phyloP scores from a whole-genome alignment of 2,888 invertebrate genomes.

The Leptura quadrifasciata region DNA sequence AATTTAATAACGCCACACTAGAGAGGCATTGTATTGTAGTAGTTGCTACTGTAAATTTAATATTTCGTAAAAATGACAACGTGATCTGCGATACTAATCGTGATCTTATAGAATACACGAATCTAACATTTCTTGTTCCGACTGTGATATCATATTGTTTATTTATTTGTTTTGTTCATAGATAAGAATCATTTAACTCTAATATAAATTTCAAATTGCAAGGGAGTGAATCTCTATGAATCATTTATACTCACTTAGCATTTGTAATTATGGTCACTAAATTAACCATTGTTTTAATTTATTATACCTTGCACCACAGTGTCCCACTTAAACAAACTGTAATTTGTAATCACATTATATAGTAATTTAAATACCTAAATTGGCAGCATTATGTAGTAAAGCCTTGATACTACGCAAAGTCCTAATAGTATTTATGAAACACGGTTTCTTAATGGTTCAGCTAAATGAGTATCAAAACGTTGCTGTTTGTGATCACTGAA shows the following conservation, averaged over 20 bases:
- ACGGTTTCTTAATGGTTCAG: neutral
- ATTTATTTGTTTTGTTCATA: slow-evolving; percentile 62
- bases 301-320: slow-evolving; percentile 15
- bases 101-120: slow-evolving; percentile 64
- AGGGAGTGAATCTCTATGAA: slow-evolving; percentile 43
- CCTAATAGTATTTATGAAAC: neutral
- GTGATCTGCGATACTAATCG: slow-evolving; percentile 64
- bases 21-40: slow-evolving; percentile 41
- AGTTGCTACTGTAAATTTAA: slow-evolving; percentile 60
- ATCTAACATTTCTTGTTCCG: slow-evolving; percentile 64
- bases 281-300: slow-evolving; percentile 44
- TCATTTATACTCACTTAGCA: slow-evolving; percentile 41
- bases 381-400: neutral
- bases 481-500: no score
- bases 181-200: slow-evolving; percentile 50
- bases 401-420: neutral
- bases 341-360: neutral
- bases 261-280: slow-evolving; percentile 35
- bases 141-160: slow-evolving; percentile 65
- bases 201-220: slow-evolving; percentile 47
- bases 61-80: slow-evolving; percentile 61
- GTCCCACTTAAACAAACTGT: neutral
- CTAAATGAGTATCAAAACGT: no score
- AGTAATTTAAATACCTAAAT: neutral
- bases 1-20: slow-evolving; percentile 24